Evolutionary conservation across 2,888 invertebrate genomes (phyloP).

Genomic region (Nasonovia ribisnigri): DNA sequence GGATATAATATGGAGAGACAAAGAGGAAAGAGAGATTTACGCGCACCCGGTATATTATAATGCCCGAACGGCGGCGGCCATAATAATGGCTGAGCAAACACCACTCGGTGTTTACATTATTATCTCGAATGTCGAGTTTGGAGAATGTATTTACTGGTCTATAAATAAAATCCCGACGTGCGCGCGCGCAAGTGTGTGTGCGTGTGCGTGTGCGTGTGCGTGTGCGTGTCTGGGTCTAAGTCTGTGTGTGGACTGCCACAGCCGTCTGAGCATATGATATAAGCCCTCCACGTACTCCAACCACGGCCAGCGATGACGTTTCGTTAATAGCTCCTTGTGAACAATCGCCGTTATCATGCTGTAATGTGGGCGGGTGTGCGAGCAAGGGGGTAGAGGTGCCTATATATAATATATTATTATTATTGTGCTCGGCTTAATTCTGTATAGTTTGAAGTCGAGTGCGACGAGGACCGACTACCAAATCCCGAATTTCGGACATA

Average conservation of each 20-base stretch:
- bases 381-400: background rate
- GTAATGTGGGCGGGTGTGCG: background rate
- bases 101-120: conserved; percentile 59
- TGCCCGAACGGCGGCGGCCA: conserved; percentile 32
- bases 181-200: background rate
- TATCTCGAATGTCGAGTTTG: conserved; percentile 49
- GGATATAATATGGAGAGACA: conserved; percentile 20
- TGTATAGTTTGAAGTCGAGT: conserved; percentile 13
- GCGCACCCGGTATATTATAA: conserved; percentile 48
- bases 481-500: background rate
- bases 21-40: conserved; percentile 44
- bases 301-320: conserved; percentile 5
- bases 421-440: background rate
- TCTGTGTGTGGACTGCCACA: background rate
- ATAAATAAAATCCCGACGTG: conserved; percentile 52
- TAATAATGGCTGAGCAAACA: conserved; percentile 56
- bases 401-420: conserved; percentile 1
- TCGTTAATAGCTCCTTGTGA: conserved; percentile 8
- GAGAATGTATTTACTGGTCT: conserved; percentile 43
- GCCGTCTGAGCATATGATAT: conserved; percentile 19
- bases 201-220: background rate
- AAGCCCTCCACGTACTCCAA: conserved; percentile 7
- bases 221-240: background rate
- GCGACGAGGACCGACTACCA: background rate
- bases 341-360: background rate